Evolutionary conservation across 2,113 vertebrate genomes (phyloP), one percentile per base, ranked within the genome.

Genomic region (Podarcis muralis): DNA sequence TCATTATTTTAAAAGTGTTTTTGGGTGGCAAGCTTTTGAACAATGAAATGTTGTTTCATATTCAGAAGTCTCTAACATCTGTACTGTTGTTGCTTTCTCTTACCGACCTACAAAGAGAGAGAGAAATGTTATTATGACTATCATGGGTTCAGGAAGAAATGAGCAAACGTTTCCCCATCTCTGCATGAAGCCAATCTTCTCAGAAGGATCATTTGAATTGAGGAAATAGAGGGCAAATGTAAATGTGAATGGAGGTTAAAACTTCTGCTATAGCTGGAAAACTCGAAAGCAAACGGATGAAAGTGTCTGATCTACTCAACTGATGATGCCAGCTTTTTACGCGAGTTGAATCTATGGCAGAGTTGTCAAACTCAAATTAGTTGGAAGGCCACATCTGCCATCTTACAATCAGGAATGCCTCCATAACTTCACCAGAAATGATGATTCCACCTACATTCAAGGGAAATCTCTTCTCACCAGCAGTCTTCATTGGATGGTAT

Each of bases 111-210:
- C 59, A 5, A 89, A 48, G 85, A 7, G 40, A 79, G 0, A 1
- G 87, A 93, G 91, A 96, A 94, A 95, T 92, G 94, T 95, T 92
- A 90, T 2, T 88, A 95, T 94, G 81, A 91, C 95, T 96, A 96
- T 95, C 95, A 91, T 92, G 93, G 92, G 90, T 94, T 93, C 94
- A 94, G 91, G 86, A 94, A 92, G 92, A 95, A 93, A 90, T 92
- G 95, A 95, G 92, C 95, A 95, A 96, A 95, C 94, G 95, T 96
- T 95, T 94, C 96, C 95, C 95, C 94, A 93, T 94, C 93, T 95
- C 95, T 95, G 95, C 95, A 95, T 96, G 96, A 97, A 98, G 97
- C 95, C 96, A 97, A 95, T 97, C 96, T 97, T 94, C 91, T 95
- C 92, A 94, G 95, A 97, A 97, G 97, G 96, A 95, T 96, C 93